Base-by-base conservation (phyloP, 2,113 vertebrate genomes). In the Balaenoptera acutorostrata region DNA sequence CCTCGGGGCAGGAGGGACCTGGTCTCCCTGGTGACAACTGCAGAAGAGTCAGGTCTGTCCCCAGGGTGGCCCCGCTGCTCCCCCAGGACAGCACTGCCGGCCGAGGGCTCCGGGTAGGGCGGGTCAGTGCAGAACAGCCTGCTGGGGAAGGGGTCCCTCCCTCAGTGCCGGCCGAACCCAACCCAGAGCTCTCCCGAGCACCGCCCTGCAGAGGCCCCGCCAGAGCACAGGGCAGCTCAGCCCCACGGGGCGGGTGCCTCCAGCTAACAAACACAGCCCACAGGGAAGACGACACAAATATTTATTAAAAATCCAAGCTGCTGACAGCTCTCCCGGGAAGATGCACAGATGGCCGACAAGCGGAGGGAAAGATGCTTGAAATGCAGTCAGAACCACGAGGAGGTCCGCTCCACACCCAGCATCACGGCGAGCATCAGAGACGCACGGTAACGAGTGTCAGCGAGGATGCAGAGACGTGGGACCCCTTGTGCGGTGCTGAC, bases 401-500 rank as follows among this genome's bases (percentile, higher is more conserved):
- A 64, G 63, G 21, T 0, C 20, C 33, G 18, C 59, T 18, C 21
- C 59, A 33, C 6, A 9, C 23, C 18, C 36, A 17, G 61, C 0
- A 6, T 46, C 39, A 9, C 0, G 0, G 27, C 29, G 8, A 27
- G n/a, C 44, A 6, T 23, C 20, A 31, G n/a, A 69, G 68, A 31
- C 2, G 4, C 68, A 6, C 0, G 33, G 74, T 21, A 44, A 33
- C 27, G 15, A 15, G 66, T 17, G 44, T 15, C 44, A 29, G 11
- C 1, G 49, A 44, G 15, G 57, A 64, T 0, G 6, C 13, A 6
- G 7, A 57, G 46, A 6, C 14, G 7, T 0, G 5, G n/a, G 44
- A 36, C 3, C 55, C 44, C 27, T 2, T 2, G 2, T 0, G 6
- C 27, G 17, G 29, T 0, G 17, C 52, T 8, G 12, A 41, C 0